A percentile compares a stretch with the other conserved stretches of the same genome.
phyloP scores from a whole-genome alignment of 2,888 invertebrate species.

The Ophion costatus region DNA sequence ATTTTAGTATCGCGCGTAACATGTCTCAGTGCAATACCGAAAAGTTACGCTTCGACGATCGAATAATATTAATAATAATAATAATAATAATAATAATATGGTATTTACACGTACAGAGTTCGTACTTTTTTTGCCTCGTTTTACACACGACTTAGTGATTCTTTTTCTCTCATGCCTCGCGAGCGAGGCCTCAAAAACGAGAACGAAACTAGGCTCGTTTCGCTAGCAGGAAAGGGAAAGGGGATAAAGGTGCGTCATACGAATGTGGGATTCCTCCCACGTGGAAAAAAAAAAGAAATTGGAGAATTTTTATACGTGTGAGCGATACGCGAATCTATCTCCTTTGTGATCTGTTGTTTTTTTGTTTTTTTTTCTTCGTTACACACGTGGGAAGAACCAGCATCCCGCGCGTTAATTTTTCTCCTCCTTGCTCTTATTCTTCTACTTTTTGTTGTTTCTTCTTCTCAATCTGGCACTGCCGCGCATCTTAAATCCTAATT shows the following conservation, averaged over 20 bases:
- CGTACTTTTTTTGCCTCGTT: constrained; percentile 37
- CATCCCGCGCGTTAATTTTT: constrained; percentile 57
- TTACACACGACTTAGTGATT: constrained; percentile 72
- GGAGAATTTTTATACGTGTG: constrained; percentile 25
- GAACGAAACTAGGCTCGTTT: constrained; percentile 70
- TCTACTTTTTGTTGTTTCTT: neutral
- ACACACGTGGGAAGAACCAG: constrained; percentile 63
- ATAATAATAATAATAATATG: constrained; percentile 54
- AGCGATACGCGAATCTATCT: constrained; percentile 33
- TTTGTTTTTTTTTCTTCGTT: constrained; percentile 35
- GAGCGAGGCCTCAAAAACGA: constrained; percentile 68
- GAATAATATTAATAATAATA: constrained; percentile 64
- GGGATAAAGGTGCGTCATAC: constrained; percentile 50
- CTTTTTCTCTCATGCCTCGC: constrained; percentile 61
- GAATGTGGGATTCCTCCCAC: constrained; percentile 61
- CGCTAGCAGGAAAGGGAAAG: constrained; percentile 34
- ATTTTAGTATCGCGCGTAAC: constrained; percentile 60
- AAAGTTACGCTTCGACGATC: constrained; percentile 76
- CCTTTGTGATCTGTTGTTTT: constrained; percentile 13
- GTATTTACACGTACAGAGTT: constrained; percentile 73
- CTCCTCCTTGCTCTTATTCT: constrained; percentile 4
- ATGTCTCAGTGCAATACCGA: constrained; percentile 59
- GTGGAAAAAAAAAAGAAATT: constrained; percentile 43
- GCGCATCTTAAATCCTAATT: constrained; percentile 51
- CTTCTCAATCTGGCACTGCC: constrained; percentile 58